phyloP scores from a whole-genome alignment of 2,113 vertebrate species.

The Zingel zingel region DNA sequence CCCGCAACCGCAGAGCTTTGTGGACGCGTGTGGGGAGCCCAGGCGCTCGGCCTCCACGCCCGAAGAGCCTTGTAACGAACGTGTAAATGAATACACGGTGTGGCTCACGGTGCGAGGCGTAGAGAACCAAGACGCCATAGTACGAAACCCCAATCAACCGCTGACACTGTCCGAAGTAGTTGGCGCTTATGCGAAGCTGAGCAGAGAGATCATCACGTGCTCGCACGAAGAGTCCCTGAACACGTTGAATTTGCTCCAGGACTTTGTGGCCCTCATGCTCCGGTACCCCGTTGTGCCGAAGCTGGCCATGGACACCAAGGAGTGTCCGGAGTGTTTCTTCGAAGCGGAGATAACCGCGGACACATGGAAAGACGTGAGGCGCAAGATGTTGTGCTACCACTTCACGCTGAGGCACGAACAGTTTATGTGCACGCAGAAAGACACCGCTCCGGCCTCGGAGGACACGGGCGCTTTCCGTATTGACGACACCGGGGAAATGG shows the following conservation, averaged over 20 bases:
- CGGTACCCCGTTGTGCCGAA: background rate
- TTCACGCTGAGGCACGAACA: constrained; percentile 21
- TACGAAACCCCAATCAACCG: background rate
- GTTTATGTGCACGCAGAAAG: background rate
- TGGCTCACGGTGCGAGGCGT: constrained; percentile 8
- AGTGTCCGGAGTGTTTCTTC: constrained; percentile 28
- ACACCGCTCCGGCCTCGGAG: background rate
- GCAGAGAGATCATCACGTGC: background rate
- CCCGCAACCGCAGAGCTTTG: background rate
- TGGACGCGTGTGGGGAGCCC: background rate
- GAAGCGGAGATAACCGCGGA: background rate
- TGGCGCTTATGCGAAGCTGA: background rate
- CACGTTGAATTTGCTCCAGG: background rate
- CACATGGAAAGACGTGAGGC: background rate
- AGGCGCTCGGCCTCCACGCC: background rate
- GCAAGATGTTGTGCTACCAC: background rate
- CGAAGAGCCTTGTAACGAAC: background rate
- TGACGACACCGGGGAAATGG: background rate
- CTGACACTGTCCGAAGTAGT: background rate
- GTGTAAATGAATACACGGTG: constrained; percentile 1
- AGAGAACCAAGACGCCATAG: background rate
- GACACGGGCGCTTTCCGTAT: too few relatives aligned
- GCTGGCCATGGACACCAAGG: constrained; percentile 1
- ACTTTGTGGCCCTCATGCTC: constrained; percentile 1
- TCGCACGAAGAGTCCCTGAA: background rate